Evolutionary conservation across 2,888 invertebrate species (phyloP).

Genomic region (Melieria crassipennis): DNA sequence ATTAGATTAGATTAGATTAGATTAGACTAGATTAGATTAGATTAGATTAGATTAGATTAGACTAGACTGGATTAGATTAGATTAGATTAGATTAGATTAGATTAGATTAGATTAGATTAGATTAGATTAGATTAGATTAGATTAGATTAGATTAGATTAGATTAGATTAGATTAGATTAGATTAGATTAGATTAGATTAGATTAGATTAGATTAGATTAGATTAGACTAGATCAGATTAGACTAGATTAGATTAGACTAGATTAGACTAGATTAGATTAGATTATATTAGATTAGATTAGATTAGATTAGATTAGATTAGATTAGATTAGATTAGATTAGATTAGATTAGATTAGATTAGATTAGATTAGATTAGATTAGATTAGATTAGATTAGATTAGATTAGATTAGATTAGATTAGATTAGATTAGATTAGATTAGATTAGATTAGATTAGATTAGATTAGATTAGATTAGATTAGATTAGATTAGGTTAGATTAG

Average conservation of each 20-base stretch:
- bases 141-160: constrained; percentile 4
- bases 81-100: constrained; percentile 1
- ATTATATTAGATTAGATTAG: too few relatives aligned
- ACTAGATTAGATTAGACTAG: background rate
- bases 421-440: constrained; percentile 1
- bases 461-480: constrained; percentile 1
- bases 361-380: constrained; percentile 1
- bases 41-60: constrained; percentile 4
- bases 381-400: constrained; percentile 1
- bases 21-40: constrained; percentile 1
- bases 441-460: background rate
- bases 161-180: constrained; percentile 1
- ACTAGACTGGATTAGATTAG: background rate
- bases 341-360: constrained; percentile 4
- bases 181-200: constrained; percentile 4
- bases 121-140: constrained; percentile 1
- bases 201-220: constrained; percentile 4
- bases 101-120: constrained; percentile 4
- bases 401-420: constrained; percentile 3
- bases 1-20: constrained; percentile 4
- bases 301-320: constrained; percentile 4
- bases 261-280: too few relatives aligned
- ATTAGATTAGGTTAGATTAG: constrained; percentile 1
- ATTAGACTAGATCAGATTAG: background rate
- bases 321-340: constrained; percentile 4